Percentiles rank a stretch among this genome's conserved stretches.
Conservation (phyloP, 2,888 invertebrate species). For the Steinernema scapterisci region DNA sequence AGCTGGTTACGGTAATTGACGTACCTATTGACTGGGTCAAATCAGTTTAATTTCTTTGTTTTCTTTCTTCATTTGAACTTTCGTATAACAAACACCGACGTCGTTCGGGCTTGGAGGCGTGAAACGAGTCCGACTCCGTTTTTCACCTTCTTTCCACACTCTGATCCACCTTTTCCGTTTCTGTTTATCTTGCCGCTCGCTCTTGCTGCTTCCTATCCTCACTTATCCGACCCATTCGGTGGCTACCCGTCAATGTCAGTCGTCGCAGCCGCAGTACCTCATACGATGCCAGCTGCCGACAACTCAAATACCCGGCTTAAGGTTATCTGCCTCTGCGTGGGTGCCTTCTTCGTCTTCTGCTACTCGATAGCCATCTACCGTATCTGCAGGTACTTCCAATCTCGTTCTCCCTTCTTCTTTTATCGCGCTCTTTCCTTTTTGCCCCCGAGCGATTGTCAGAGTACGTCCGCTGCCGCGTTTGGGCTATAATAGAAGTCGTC, state of each 20-base stretch:
- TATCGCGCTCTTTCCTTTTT: not conserved
- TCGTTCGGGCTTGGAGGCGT: too few relatives aligned
- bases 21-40: not conserved
- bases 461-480: not conserved
- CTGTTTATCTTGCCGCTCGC: too few relatives aligned
- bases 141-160: too few relatives aligned
- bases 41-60: not conserved
- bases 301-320: constrained; percentile 48
- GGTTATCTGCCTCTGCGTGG: constrained; percentile 42
- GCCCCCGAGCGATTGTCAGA: not conserved
- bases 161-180: too few relatives aligned
- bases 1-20: not conserved
- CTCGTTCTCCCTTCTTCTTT: not conserved
- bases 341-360: constrained; percentile 47
- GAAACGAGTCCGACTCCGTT: too few relatives aligned
- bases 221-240: too few relatives aligned
- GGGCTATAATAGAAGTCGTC: not conserved
- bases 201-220: too few relatives aligned
- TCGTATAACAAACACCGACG: too few relatives aligned
- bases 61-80: too few relatives aligned
- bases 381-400: constrained; percentile 32
- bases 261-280: too few relatives aligned
- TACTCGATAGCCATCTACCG: constrained; percentile 53
- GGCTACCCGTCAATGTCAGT: too few relatives aligned
- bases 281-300: constrained; percentile 37